Base-by-base conservation (phyloP, 2,888 invertebrate genomes). In the Oasisia sp. region DNA sequence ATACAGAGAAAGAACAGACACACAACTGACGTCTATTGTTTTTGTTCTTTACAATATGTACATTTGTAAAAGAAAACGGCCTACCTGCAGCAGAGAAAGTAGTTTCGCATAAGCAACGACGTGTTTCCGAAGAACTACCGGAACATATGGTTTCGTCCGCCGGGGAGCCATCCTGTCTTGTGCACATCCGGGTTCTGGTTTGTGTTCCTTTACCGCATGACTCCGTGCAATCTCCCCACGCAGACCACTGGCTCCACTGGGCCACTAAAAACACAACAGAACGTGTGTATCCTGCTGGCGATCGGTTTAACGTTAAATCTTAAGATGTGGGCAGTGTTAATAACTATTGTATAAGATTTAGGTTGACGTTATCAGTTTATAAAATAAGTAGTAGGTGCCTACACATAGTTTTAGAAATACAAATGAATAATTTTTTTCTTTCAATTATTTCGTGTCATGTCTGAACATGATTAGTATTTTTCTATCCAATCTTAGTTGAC, bases 41-140 rank as follows among this genome's bases (percentile, higher is more conserved):
- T 74, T 3, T 74, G 74, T 74, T 19, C 74, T 19, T 5, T 14
- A 74, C 27, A 19, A 74, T 19, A 27, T 7, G 27, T n/a, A 74
- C 14, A 74, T 19, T 9, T 5, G 11, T 3, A 19, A 19, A 74
- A 14, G 74, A 74, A 74, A 19, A 19, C 19, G 19, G 14, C 27
- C 27, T 74, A 74, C 74, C 74, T 74, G 74, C 74, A 74, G 74
- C 74, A 74, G 74, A 74, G 74, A 74, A 74, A 74, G 19, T n/a
- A 19, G 74, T 19, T 74, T 74, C 74, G 7, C 74, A 74, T 8
- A 27, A 27, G 74, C 74, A 74, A 27, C 27, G 27, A 74, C 74
- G 74, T n/a, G 5, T 74, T 19, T 74, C 74, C 27, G 5, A 2
- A 74, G 27, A 19, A 19, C 1, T 74, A 7, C 74, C 74, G 74